These are phyloP conservation scores for Colinus virginianus DNA, from an alignment of 2,113 vertebrate genomes.

Conservation along the genomic window DNA sequence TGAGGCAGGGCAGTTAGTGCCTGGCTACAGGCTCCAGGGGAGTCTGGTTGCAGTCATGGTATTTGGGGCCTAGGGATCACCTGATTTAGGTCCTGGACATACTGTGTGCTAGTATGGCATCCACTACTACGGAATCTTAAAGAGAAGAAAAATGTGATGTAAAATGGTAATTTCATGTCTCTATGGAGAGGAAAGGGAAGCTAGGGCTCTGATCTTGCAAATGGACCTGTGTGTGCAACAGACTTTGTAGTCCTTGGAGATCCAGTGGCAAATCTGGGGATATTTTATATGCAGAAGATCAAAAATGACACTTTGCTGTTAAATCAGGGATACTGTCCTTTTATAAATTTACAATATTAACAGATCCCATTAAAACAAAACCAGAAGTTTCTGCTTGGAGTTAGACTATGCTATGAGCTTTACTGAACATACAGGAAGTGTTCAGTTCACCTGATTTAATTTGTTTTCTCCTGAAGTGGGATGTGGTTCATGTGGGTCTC, in stretches of 20 bases:
- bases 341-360: background rate
- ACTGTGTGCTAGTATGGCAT: background rate
- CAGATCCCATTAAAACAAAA: background rate
- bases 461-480: background rate
- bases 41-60: background rate
- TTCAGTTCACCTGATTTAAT: background rate
- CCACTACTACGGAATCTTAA: background rate
- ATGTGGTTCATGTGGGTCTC: background rate
- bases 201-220: background rate
- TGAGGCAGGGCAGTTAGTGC: background rate
- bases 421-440: background rate
- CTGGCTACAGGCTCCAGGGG: background rate
- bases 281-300: background rate
- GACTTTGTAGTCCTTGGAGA: background rate
- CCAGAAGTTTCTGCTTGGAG: background rate
- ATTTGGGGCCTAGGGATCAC: background rate
- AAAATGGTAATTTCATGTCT: background rate
- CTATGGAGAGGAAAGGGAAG: background rate
- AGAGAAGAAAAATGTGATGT: background rate
- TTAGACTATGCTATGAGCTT: background rate
- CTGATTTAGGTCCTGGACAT: background rate
- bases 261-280: background rate
- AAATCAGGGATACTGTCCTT: background rate
- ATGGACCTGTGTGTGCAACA: background rate
- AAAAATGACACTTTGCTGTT: background rate